A percentile compares a stretch with the other conserved stretches of the same genome.
These are phyloP conservation scores for Stictocephala bisonia DNA, from an alignment of 2,888 invertebrate species.

Conservation along the genomic window DNA sequence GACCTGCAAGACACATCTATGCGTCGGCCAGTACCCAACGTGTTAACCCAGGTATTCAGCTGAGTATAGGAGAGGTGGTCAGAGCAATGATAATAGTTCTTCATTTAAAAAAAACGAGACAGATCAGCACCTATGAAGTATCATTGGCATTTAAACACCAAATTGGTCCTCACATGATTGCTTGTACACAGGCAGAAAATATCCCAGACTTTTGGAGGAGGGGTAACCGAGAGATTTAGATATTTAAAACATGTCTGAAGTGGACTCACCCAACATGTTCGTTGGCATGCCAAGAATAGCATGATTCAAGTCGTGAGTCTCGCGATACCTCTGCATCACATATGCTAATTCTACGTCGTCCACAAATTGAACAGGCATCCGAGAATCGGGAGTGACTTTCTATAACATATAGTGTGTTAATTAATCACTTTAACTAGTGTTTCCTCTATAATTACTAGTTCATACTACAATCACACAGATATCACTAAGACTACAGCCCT, in stretches of 20 bases:
- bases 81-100: too few relatives aligned
- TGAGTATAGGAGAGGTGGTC: too few relatives aligned
- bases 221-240: too few relatives aligned
- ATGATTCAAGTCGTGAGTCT: conserved; percentile 96
- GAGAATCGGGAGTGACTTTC: conserved; percentile 93
- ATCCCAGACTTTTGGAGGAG: too few relatives aligned
- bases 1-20: too few relatives aligned
- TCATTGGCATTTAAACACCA: too few relatives aligned
- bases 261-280: conserved; percentile 79
- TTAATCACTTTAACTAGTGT: background rate
- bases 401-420: conserved; percentile 62
- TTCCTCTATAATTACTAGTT: too few relatives aligned
- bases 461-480: background rate
- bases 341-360: conserved; percentile 91
- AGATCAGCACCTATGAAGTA: too few relatives aligned
- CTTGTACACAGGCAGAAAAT: too few relatives aligned
- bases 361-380: conserved; percentile 91
- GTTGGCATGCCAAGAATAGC: conserved; percentile 93
- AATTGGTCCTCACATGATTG: background rate
- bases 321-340: conserved; percentile 97
- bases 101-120: too few relatives aligned
- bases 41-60: too few relatives aligned
- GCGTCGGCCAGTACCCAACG: too few relatives aligned
- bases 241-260: background rate
- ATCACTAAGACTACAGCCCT: background rate